Evolutionary conservation across 2,797 vertebrate genomes (phyloP), one percentile per base, ranked within the genome.

Genomic region (Ciconia nigra): DNA sequence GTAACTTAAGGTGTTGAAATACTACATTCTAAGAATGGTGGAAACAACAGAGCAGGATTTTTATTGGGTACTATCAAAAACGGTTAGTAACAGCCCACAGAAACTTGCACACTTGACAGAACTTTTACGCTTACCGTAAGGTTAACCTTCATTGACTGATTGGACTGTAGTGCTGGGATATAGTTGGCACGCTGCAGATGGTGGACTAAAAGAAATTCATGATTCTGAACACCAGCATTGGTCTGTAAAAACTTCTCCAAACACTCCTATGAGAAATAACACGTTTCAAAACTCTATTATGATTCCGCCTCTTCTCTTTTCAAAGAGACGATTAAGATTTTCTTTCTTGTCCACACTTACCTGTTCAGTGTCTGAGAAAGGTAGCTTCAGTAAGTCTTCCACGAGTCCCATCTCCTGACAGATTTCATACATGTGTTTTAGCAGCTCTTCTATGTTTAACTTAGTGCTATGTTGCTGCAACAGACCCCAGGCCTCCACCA

Each of bases 101-200:
- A 49, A 74, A 63, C 26, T 21, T 55, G 28, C 22, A n/a, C 13
- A 18, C 10, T 15, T 7, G 22, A 65, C 9, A 85, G 52, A 76
- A 95, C 37, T 13, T 44, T 49, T 39, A 72, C 26, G 13, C 94
- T 94, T 98, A 99, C 99, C 97, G 59, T 96, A 57, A 98, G 95
- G 96, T 98, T 99, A 80, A 98, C 95, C 95, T 99, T 99, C 70
- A 99, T 98, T 66, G 97, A 98, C n/a, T 99, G 99, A 98, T 99
- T 99, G 94, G 99, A 96, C 96, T 99, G 99, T 66, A 99, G 98
- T 7, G 99, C 99, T 95, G 99, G 98, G 62, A 99, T 98, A 81
- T 99, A 99, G 97, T 99, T 99, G 86, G 99, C 98, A 97, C 98
- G 99, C 90, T 99, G 99, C 83, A 99, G 98, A 94, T 99, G 99